Evolutionary conservation across 2,888 invertebrate species (phyloP).

Genomic region (Antheraea assamensis): DNA sequence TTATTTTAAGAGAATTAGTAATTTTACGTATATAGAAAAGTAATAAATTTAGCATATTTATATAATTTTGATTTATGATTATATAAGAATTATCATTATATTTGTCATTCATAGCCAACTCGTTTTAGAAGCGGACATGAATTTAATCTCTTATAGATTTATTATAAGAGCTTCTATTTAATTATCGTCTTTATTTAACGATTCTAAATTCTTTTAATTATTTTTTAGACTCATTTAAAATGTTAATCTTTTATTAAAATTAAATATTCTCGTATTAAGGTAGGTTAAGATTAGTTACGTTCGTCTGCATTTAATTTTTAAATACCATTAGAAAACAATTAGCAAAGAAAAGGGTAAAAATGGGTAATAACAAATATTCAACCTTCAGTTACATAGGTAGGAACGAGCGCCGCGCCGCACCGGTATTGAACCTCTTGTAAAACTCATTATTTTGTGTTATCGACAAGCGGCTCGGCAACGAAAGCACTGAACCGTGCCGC

Average conservation of each 20-base stretch:
- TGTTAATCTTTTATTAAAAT: too few relatives aligned
- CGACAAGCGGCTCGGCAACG: constrained; percentile 11
- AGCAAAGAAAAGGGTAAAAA: not conserved
- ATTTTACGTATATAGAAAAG: too few relatives aligned
- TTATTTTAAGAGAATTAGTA: too few relatives aligned
- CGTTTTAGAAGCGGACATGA: not conserved
- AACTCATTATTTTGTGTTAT: constrained; percentile 14
- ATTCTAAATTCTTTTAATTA: not conserved
- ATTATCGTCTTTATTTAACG: not conserved
- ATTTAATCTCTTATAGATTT: not conserved
- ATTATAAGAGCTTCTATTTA: not conserved
- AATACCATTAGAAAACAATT: not conserved
- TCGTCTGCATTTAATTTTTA: not conserved
- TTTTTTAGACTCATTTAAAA: not conserved
- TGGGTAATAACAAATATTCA: not conserved
- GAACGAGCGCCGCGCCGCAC: too few relatives aligned
- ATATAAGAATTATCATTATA: not conserved
- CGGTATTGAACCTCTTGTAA: constrained; percentile 16
- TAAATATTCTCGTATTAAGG: too few relatives aligned
- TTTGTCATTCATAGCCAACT: not conserved
- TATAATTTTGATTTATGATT: too few relatives aligned
- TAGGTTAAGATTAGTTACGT: not conserved
- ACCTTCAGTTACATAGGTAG: not conserved
- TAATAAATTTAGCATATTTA: too few relatives aligned
- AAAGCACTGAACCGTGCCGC: constrained; percentile 61